Conservation (phyloP, 2,888 invertebrate species). For the Eudasyphora cyanicolor region DNA sequence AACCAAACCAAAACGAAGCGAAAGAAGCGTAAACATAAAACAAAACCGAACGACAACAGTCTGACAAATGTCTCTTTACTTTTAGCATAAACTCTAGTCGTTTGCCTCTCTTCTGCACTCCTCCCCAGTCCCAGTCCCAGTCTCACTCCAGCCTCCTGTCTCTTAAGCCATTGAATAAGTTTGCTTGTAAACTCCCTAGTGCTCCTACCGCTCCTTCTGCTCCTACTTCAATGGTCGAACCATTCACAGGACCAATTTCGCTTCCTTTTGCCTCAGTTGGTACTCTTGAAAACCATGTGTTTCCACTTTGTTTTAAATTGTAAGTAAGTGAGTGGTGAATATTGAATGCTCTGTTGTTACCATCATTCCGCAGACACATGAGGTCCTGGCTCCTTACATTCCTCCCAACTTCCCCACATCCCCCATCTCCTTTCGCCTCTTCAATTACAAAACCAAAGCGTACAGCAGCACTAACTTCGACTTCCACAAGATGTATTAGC, state of each 20-base stretch:
- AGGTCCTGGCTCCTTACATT: background rate
- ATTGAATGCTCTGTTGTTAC: constrained; percentile 22
- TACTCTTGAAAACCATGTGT: constrained; percentile 60
- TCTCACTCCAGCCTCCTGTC: background rate
- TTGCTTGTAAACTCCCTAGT: background rate
- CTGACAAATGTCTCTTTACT: constrained; percentile 64
- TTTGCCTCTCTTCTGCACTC: constrained; percentile 15
- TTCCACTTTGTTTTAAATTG: constrained; percentile 60
- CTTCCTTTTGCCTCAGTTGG: constrained; percentile 24
- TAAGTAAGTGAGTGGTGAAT: constrained; percentile 12
- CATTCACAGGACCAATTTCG: constrained; percentile 32
- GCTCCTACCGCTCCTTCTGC: background rate
- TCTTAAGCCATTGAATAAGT: too few species aligned
- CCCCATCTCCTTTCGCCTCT: constrained; percentile 37
- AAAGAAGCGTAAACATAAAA: constrained; percentile 44
- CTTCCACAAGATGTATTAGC: constrained; percentile 21
- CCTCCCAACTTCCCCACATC: too few species aligned
- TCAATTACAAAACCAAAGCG: background rate
- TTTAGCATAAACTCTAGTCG: background rate
- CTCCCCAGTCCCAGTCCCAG: constrained; percentile 4
- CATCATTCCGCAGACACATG: background rate
- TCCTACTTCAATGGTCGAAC: background rate
- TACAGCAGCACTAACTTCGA: background rate
- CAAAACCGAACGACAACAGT: constrained; percentile 55
- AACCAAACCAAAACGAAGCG: background rate